Evolutionary conservation across 2,888 invertebrate genomes (phyloP), one percentile per base, ranked within the genome.

Genomic region (Heterodera filipjevi): DNA sequence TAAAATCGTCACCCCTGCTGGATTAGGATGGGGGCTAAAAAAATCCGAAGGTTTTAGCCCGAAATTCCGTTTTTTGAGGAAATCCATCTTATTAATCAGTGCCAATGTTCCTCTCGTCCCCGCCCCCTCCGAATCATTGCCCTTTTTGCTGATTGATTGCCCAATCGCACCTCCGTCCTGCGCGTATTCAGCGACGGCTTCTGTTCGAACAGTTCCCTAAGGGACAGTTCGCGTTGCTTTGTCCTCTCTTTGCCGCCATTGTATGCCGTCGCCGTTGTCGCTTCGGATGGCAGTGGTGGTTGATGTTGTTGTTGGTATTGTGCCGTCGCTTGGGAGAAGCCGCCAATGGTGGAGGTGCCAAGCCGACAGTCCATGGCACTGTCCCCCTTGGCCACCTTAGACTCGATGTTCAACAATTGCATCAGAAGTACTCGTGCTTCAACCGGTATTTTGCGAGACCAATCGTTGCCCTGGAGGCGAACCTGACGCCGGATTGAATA

Each of bases 341-440:
- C 59, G 22, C n/a, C n/a, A 59, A 27, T n/a, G 59, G 27, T 27
- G n/a, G n/a, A n/a, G 27, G 10, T 22, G 27, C 27, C 27, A 10
- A 59, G 27, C 10, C 59, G 59, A 59, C 59, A 12, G 22, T 59
- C 59, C 59, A 68, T 68, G 35, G 59, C 35, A 32, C 72, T 32
- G 59, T 85, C 85, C n/a, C 81, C 82, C 30, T 82, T 85, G 59
- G 78, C 70, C 30, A 88, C 88, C 77, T 88, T 88, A 35, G 83
- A 85, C 78, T 88, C 88, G 77, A 88, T 86, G 76, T 85, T 88
- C 83, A 88, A 84, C 84, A 88, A 77, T 76, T 87, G 87, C 87
- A 89, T 87, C 53, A 88, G 80, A 8, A 88, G 77, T 49, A 87
- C 84, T 46, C 86, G 82, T 14, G 86, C 85, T 75, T 88, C 88